A percentile compares a stretch with the other conserved stretches of the same genome.
Evolutionary conservation across 2,888 invertebrate genomes (phyloP).

Genomic region (Apodemia duryi): DNA sequence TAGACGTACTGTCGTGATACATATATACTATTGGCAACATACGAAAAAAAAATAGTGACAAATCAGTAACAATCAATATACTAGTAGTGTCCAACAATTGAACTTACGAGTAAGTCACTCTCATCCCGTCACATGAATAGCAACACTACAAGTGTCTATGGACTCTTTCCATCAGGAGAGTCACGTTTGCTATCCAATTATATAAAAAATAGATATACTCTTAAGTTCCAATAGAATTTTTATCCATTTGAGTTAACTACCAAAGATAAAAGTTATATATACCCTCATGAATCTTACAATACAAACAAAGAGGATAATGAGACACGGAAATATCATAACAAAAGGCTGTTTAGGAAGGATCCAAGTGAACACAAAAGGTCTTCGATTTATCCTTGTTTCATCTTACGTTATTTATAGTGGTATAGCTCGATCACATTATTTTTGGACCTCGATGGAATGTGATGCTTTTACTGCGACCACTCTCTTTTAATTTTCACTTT

Average conservation of each 20-base stretch:
- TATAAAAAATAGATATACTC: no score
- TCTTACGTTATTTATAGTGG: neutral
- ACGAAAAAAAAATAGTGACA: no score
- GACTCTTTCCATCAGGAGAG: no score
- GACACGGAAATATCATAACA: slow-evolving; percentile 4
- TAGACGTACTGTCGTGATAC: no score
- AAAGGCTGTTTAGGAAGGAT: neutral
- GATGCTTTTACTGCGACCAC: neutral
- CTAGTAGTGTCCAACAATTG: no score
- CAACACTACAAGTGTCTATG: no score
- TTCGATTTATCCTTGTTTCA: slow-evolving; percentile 4
- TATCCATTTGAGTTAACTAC: neutral
- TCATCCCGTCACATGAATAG: no score
- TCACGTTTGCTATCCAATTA: no score
- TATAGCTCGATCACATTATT: neutral
- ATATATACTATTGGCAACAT: no score
- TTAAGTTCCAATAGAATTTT: neutral
- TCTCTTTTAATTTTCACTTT: neutral
- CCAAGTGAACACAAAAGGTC: slow-evolving; percentile 1
- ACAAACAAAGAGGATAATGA: slow-evolving; percentile 7
- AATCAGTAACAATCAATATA: no score
- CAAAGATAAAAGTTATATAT: neutral
- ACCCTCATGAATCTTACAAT: neutral
- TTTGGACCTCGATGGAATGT: neutral
- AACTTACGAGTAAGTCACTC: no score